Conservation (phyloP, 2,888 invertebrate genomes). For the Metopia argyrocephala region DNA sequence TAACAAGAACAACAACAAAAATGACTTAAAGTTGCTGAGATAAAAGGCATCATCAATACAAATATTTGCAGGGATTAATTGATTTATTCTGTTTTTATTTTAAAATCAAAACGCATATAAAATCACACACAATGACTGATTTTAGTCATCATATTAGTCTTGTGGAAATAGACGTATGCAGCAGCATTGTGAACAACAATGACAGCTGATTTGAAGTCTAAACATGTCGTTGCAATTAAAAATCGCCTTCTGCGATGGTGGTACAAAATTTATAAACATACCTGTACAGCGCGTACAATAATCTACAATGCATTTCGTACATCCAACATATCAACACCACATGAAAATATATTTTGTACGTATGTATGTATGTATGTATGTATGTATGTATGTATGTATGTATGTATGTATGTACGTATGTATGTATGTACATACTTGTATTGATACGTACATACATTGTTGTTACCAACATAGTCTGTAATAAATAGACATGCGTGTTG, state of each 20-base stretch:
- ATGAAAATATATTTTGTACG: too few relatives aligned
- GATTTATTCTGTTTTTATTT: conserved; percentile 1
- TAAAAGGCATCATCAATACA: conserved; percentile 39
- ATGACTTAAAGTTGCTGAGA: conserved; percentile 16
- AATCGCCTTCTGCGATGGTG: conserved; percentile 74
- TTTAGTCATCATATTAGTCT: conserved; percentile 32
- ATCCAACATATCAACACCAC: too few relatives aligned
- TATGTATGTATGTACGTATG: background rate
- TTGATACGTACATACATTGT: background rate
- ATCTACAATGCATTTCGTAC: too few relatives aligned
- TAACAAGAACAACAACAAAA: background rate
- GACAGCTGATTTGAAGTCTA: conserved; percentile 73
- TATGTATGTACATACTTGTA: conserved; percentile 16
- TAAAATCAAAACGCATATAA: conserved; percentile 32
- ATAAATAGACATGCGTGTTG: background rate
- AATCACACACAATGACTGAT: conserved; percentile 24
- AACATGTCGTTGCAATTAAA: conserved; percentile 76
- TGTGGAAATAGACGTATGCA: conserved; percentile 33
- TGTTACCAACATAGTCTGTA: background rate
- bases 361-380: too few relatives aligned
- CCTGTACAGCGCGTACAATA: conserved; percentile 1
- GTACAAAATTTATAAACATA: conserved; percentile 54
- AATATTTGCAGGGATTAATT: conserved; percentile 10
- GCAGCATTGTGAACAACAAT: conserved; percentile 53
- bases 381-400: background rate